Percentiles rank a stretch among this genome's conserved stretches.
phyloP scores from a whole-genome alignment of 2,113 vertebrate species.

The Lynx canadensis region DNA sequence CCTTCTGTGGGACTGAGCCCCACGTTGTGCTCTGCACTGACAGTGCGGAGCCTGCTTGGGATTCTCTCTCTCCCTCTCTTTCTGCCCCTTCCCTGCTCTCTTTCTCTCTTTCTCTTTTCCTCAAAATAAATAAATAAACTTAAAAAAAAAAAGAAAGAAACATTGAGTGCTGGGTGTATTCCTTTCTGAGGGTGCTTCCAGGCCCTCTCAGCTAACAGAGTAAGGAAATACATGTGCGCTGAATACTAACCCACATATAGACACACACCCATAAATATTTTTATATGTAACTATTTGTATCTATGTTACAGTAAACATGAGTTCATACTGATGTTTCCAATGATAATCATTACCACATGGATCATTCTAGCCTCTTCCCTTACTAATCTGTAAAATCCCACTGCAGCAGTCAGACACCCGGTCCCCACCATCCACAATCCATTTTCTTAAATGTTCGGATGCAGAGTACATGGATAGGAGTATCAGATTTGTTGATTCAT shows the following conservation, averaged over 20 bases:
- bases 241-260: not conserved
- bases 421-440: not conserved
- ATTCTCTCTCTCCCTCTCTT: too few species aligned
- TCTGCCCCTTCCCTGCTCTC: too few species aligned
- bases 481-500: not conserved
- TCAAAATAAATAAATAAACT: too few species aligned
- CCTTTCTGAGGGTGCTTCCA: not conserved
- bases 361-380: not conserved
- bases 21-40: too few species aligned
- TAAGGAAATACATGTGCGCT: not conserved
- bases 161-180: not conserved
- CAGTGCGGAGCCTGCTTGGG: too few species aligned
- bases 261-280: not conserved
- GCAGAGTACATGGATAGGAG: not conserved
- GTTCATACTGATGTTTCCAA: not conserved
- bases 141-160: not conserved
- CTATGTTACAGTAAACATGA: not conserved
- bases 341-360: not conserved
- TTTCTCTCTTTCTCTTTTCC: too few species aligned
- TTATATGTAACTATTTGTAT: not conserved
- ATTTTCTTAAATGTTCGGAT: not conserved
- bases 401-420: not conserved
- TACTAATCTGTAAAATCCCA: not conserved
- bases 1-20: too few species aligned
- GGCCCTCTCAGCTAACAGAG: not conserved